phyloP scores from a whole-genome alignment of 2,113 vertebrate genomes.

The Pterocles gutturalis region DNA sequence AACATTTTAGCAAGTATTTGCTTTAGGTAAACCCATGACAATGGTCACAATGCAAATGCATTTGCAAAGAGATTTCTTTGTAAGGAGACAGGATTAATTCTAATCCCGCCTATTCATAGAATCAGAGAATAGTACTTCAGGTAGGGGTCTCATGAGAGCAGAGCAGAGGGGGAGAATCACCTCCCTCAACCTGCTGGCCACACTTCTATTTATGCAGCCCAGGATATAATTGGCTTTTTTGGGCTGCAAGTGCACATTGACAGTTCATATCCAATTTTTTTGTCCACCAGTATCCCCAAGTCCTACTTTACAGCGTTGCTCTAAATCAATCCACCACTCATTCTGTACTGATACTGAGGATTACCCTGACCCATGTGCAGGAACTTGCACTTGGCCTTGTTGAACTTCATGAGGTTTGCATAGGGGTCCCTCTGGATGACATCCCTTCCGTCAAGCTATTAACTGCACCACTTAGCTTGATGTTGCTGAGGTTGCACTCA shows the following conservation, averaged over 20 bases:
- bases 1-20: neutral
- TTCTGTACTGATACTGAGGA: neutral
- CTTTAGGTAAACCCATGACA: neutral
- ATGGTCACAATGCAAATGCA: neutral
- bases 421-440: too few species aligned
- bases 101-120: neutral
- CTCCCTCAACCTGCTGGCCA: too few species aligned
- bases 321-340: neutral
- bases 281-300: neutral
- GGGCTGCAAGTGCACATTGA: neutral
- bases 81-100: neutral
- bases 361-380: too few species aligned
- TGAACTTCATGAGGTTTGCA: too few species aligned
- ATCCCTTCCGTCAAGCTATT: too few species aligned
- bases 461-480: neutral
- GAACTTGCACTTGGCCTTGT: too few species aligned
- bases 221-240: too few species aligned
- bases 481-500: neutral
- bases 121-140: neutral
- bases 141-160: too few species aligned
- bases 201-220: too few species aligned
- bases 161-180: too few species aligned
- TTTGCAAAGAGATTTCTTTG: neutral
- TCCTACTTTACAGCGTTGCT: neutral
- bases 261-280: neutral